Evolutionary conservation across 2,113 vertebrate species (phyloP).

Genomic region (Vidua chalybeata): DNA sequence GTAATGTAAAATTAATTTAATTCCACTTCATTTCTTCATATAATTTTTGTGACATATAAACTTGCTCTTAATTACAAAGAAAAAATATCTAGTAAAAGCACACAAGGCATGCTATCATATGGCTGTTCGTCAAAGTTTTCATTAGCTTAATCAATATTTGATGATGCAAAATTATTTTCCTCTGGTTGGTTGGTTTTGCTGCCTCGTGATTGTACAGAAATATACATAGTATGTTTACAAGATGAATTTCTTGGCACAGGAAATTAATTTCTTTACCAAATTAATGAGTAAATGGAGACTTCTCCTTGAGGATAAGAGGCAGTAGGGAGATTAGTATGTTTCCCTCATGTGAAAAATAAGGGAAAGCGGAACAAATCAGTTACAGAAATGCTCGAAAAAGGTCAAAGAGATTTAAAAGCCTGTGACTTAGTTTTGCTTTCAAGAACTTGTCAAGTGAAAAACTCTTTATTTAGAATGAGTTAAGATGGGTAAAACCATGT

Average conservation of each 20-base stretch:
- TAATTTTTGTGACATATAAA: neutral
- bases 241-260: neutral
- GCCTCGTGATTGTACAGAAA: neutral
- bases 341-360: neutral
- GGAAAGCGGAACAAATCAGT: neutral
- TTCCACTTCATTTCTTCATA: slow-evolving; percentile 22
- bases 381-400: neutral
- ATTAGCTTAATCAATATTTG: slow-evolving; percentile 50
- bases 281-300: neutral
- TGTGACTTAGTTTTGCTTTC: neutral
- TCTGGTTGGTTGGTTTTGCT: neutral
- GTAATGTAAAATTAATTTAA: neutral
- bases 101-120: neutral
- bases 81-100: slow-evolving; percentile 15
- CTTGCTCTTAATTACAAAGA: slow-evolving; percentile 6
- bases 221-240: neutral
- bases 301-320: neutral
- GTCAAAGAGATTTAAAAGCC: neutral
- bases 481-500: neutral
- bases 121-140: slow-evolving; percentile 20
- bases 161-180: slow-evolving; percentile 9
- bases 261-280: slow-evolving; percentile 1
- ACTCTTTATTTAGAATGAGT: neutral
- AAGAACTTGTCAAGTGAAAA: neutral
- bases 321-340: neutral